phyloP scores from a whole-genome alignment of 2,113 vertebrate genomes.

The Istiophorus platypterus region DNA sequence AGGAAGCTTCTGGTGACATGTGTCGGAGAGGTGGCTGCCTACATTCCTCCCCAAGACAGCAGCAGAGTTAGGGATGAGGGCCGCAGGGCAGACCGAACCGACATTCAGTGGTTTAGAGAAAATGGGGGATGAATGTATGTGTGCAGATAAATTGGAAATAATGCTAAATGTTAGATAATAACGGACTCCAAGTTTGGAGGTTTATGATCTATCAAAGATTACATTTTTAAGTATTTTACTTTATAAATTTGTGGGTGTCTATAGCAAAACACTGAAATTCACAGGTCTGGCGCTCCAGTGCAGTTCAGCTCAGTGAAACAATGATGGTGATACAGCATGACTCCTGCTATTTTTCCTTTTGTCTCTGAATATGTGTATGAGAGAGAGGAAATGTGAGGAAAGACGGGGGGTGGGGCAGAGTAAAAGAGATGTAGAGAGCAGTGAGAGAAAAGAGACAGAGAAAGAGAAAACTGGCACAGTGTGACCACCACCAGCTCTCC shows the following conservation, averaged over 20 bases:
- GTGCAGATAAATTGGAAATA: not conserved
- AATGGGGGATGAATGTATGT: constrained; percentile 1
- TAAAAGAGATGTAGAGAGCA: constrained; percentile 44
- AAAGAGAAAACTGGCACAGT: constrained; percentile 64
- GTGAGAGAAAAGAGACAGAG: constrained; percentile 39
- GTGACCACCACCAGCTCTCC: constrained; percentile 65
- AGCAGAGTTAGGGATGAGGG: not conserved
- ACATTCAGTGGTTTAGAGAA: not conserved
- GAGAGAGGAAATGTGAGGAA: constrained; percentile 44
- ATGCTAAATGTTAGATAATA: not conserved
- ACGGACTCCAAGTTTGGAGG: not conserved
- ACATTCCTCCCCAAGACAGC: not conserved
- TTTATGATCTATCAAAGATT: not conserved
- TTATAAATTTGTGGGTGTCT: not conserved
- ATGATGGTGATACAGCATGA: constrained; percentile 53
- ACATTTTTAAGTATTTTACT: not conserved
- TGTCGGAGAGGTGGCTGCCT: constrained; percentile 16
- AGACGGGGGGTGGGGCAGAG: not conserved
- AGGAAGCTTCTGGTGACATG: constrained; percentile 27
- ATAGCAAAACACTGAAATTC: not conserved
- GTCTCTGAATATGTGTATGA: constrained; percentile 40
- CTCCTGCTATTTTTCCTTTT: constrained; percentile 66
- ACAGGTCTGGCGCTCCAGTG: not conserved
- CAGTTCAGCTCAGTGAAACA: constrained; percentile 55
- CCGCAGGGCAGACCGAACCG: constrained; percentile 5